Base-by-base conservation (phyloP, 2,888 invertebrate species). In the Scaptodrosophila latifasciaeformis region DNA sequence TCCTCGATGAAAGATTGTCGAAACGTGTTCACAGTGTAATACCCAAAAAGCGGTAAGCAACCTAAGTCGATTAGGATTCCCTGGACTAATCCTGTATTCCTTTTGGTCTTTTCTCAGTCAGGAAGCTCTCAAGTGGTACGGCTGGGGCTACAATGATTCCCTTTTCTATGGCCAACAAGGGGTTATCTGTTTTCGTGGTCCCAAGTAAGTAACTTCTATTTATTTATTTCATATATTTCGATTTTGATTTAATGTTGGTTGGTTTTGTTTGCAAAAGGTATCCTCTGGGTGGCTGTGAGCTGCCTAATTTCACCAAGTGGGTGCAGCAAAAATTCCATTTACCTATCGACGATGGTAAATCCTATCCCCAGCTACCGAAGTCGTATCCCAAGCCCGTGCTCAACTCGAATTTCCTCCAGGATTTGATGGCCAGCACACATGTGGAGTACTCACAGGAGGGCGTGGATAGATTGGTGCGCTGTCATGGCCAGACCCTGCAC, bases 121-220 rank as follows among this genome's bases (percentile, higher is more conserved):
- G 87, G 93, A 96, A 49, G 86, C 95, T 29, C 88, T 99, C 46
- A 98, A 97, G 88, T 99, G 99, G 99, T 97, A 98, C 88, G 99
- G 99, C 17, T 99, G 99, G 99, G 99, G 99, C n/a, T 99, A 98
- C 89, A 94, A 93, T 65, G 98, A 99, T 87, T 96, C 97, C 0
- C 90, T 91, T 86, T 99, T 99, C 86, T 86, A 89, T 47, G 83
- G 93, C 4, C 89, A 91, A 69, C 88, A 91, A 53, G 89, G 90
- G 59, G 87, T 88, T 2, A 86, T 90, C 43, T 89, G 90, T 61
- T 97, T 99, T 84, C 78, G 93, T 92, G 98, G 98, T 42, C 89
- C 92, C 82, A 92, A 95, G 95, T 96, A 85, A 86, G 88, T 79
- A 47, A 18, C 18, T 18, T 27, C 27, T 27, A 27, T 27, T 27